Base-by-base conservation (phyloP, 2,113 vertebrate genomes). In the Regulus satrapa region DNA sequence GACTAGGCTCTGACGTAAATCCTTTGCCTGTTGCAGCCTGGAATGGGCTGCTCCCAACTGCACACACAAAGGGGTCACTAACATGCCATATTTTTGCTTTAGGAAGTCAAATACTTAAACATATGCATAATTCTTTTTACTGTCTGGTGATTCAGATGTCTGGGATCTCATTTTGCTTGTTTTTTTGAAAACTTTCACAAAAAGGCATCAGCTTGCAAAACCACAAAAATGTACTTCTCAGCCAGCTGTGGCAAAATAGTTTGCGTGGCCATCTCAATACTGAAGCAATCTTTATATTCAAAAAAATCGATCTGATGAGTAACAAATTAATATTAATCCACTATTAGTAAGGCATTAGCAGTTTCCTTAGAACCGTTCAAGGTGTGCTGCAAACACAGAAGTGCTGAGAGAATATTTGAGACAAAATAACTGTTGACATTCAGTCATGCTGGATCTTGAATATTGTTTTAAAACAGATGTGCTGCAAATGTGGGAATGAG, bases 71-170 rank as follows among this genome's bases (percentile, higher is more conserved):
- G 43, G n/a, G 11, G n/a, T 46, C 68, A 52, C 19, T 61, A 81
- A 62, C 25, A 28, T 72, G 73, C 64, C n/a, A 4, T 74, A 34
- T 54, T 88, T 92, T 91, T 92, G 58, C 66, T 94, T 89, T 80
- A 85, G 81, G 72, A 94, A 94, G 48, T 82, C 73, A 91, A 71
- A 51, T 91, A 24, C 71, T 94, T 72, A 55, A 94, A 86, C 62
- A 88, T 38, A 52, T n/a, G 28, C 72, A 55, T 56, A 25, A 45
- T 74, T 74, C 71, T 73, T 88, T 92, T 80, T 2, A 63, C 58
- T 28, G 75, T 91, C 94, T 92, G 82, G 80, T 97, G 97, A 97
- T 92, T 98, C 96, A 97, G 78, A 88, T 91, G 92, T 96, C 94
- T 97, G 89, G 91, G 91, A 93, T 93, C 93, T 91, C 46, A 68